Percentiles rank a stretch among this genome's conserved stretches.
Evolutionary conservation across 2,797 vertebrate genomes (phyloP).

Genomic region (Tinamus major): DNA sequence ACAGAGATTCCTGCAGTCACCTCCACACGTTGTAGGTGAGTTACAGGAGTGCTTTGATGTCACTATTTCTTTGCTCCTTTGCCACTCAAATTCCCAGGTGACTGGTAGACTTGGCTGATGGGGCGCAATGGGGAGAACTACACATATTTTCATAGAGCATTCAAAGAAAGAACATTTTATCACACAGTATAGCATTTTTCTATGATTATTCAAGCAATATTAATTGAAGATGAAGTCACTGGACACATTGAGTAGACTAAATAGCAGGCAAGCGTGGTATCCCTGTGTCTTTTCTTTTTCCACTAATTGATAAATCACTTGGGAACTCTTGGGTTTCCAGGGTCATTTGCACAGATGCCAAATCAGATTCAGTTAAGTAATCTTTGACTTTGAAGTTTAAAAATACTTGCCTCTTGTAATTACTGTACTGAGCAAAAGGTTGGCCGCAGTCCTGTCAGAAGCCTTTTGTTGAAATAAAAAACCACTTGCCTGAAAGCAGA

Average conservation of each 20-base stretch:
- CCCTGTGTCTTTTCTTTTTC: background rate
- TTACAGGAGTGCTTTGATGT: background rate
- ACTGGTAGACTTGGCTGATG: background rate
- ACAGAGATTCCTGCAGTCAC: background rate
- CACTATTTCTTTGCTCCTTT: background rate
- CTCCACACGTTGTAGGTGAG: background rate
- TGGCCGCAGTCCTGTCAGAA: background rate
- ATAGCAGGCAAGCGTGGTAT: background rate
- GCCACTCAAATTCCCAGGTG: background rate
- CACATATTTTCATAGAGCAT: rapidly evolving
- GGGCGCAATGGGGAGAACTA: background rate
- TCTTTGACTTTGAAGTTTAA: conserved; percentile 34
- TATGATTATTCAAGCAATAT: background rate
- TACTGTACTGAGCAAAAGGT: background rate
- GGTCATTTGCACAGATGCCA: conserved; percentile 18
- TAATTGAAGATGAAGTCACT: conserved; percentile 39
- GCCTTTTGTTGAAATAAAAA: background rate
- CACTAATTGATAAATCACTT: conserved; percentile 40
- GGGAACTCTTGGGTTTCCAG: background rate
- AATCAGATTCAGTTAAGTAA: conserved; percentile 21
- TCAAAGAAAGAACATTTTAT: background rate
- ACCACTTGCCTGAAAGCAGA: background rate
- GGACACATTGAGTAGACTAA: background rate
- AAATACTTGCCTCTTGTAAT: conserved; percentile 15
- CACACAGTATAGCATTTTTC: background rate